Evolutionary conservation across 2,888 invertebrate species (phyloP), one percentile per base, ranked within the genome.

Genomic region (Pediacus dermestoides): DNA sequence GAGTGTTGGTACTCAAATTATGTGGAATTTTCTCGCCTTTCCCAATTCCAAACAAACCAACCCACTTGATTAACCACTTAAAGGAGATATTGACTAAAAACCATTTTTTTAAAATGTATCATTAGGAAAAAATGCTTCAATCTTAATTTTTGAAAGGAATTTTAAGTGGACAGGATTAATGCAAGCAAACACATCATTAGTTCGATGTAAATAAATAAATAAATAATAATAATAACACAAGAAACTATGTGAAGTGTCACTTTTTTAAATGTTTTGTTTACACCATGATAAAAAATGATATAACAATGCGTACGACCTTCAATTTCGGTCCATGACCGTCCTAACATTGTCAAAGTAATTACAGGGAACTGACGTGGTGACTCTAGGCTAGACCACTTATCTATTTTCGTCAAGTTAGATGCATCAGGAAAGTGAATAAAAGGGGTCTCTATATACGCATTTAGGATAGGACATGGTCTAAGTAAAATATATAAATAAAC

Each of bases 291-390:
- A 54, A 49, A 53, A 50, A 50, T 50, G 48, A 52, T 49, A 50
- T 45, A 48, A 50, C 47, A 49, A 52, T 52, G 44, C 40, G 28
- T 43, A 40, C 30, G 50, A 37, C 55, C 52, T 51, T 52, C 53
- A 53, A 48, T 48, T 52, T 52, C 48, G 41, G 40, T 46, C 55
- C 53, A 53, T 55, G 55, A 55, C 55, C 55, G 53, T 55, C 55
- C 45, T 55, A 55, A 55, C 53, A 55, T 46, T 52, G 47, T 40
- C 52, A 49, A 46, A 45, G 42, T 44, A 50, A 52, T 49, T 50
- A 44, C 37, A 23, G 34, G 41, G 37, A 32, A 44, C 39, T 51
- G 34, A 36, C 38, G 36, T 41, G 37, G 31, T 27, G 18, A 40
- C 39, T 34, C 42, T 48, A 44, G 39, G 46, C 46, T 52, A 50